Conservation (phyloP, 1,140 invertebrate genomes). For the Cecropterus lyciades region DNA sequence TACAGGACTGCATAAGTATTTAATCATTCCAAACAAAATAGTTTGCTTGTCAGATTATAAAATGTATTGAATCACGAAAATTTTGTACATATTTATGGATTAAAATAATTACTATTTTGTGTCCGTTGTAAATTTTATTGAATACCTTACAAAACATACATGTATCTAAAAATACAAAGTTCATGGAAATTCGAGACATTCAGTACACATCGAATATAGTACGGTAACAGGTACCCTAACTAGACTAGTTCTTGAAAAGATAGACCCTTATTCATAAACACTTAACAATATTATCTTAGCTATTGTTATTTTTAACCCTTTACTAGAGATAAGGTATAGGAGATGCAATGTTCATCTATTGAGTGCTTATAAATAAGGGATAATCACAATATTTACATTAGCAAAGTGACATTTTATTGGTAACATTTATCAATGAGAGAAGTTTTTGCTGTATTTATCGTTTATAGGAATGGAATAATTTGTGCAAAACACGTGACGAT, state of each 20-base stretch:
- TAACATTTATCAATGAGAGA: not conserved
- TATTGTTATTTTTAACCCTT: too few relatives aligned
- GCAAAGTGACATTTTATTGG: not conserved
- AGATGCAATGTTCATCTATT: too few relatives aligned
- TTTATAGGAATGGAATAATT: slow-evolving; percentile 6
- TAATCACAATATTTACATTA: slow-evolving; percentile 35
- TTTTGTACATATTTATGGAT: slow-evolving; percentile 74
- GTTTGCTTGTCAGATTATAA: slow-evolving; percentile 1
- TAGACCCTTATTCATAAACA: too few relatives aligned
- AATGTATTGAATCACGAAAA: slow-evolving; percentile 31
- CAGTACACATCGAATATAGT: slow-evolving; percentile 48
- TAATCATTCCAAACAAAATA: too few relatives aligned
- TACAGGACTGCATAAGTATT: too few relatives aligned
- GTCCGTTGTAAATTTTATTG: slow-evolving; percentile 66
- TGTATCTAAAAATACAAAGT: slow-evolving; percentile 67
- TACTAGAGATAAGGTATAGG: too few relatives aligned
- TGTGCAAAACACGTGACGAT: not conserved
- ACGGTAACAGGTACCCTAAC: slow-evolving; percentile 38
- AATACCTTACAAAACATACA: slow-evolving; percentile 66
- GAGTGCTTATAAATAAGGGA: too few relatives aligned
- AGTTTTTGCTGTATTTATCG: not conserved
- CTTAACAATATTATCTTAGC: too few relatives aligned
- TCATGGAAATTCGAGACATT: slow-evolving; percentile 62
- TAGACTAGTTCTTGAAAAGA: slow-evolving; percentile 42
- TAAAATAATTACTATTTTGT: slow-evolving; percentile 67